Base-by-base conservation (phyloP, 2,888 invertebrate species). In the Charanyca ferruginea region DNA sequence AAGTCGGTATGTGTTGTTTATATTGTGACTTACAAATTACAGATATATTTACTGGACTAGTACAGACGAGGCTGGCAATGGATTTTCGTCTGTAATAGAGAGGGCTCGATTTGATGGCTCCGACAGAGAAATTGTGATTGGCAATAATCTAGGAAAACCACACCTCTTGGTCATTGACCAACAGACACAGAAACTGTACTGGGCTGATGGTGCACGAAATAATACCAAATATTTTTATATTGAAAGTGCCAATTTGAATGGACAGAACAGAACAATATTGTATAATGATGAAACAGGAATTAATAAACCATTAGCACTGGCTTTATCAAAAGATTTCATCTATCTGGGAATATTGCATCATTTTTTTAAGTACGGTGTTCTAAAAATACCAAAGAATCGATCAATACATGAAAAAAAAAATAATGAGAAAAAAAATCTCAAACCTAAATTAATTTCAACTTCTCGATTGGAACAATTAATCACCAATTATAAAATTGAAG, bases 141-240 rank as follows among this genome's bases (percentile, higher is more conserved):
- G 3, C 18, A 18, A 3, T 18, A 9, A 18, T 9, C 18, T 42
- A 7, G 4, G 9, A 7, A 9, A 0, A 8, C 18, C 0, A 2
- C 0, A 4, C 13, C n/a, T n/a, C n/a, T 54, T 8, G n/a, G 18
- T 8, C 25, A 18, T 54, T 1, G 54, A 54, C 41, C 54, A 25
- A 23, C 41, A 54, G 8, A 42, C 54, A 42, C 54, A 54, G 41
- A 42, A 8, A 25, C 13, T 54, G 8, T 54, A 54, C 23, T 53
- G 4, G n/a, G n/a, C n/a, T 13, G 18, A 41, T n/a, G 7, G 6
- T n/a, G n/a, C n/a, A n/a, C n/a, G n/a, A n/a, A 7, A 41, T 6
- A 7, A n/a, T n/a, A 13, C 41, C 7, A 41, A 4, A n/a, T 41
- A n/a, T n/a, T n/a, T n/a, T n/a, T n/a, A n/a, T 5, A 41, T 41